Conservation (phyloP, 1,140 invertebrate species). For the Notospermus geniculatus region DNA sequence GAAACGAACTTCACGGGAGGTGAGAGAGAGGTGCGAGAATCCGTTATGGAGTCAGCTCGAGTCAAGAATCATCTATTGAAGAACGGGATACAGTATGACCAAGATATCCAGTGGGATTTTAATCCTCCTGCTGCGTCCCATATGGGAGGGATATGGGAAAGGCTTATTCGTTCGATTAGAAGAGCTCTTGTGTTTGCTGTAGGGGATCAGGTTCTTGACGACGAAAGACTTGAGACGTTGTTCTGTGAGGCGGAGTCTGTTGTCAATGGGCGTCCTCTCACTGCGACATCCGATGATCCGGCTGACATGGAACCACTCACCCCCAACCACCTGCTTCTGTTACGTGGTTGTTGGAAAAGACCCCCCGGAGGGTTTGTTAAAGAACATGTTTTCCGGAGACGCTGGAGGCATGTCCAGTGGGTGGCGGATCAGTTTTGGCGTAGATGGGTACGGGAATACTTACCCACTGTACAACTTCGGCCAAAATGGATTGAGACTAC, state of each 20-base stretch:
- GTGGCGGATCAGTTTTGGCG: neutral
- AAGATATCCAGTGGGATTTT: too few species aligned
- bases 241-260: constrained; percentile 11
- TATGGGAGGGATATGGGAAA: constrained; percentile 1
- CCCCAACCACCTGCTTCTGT: constrained; percentile 14
- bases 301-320: constrained; percentile 8
- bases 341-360: neutral
- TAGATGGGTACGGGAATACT: neutral
- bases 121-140: too few species aligned
- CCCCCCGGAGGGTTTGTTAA: constrained; percentile 3
- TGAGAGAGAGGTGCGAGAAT: too few species aligned
- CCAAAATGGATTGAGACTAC: neutral
- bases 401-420: constrained; percentile 7
- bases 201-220: neutral
- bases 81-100: too few species aligned
- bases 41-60: too few species aligned
- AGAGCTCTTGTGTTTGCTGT: neutral
- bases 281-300: neutral
- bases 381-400: neutral
- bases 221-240: neutral
- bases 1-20: constrained; percentile 10
- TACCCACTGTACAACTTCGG: neutral
- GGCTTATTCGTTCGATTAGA: neutral
- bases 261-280: constrained; percentile 7
- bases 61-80: too few species aligned